phyloP scores from a whole-genome alignment of 2,888 invertebrate species.

The Nezara viridula region DNA sequence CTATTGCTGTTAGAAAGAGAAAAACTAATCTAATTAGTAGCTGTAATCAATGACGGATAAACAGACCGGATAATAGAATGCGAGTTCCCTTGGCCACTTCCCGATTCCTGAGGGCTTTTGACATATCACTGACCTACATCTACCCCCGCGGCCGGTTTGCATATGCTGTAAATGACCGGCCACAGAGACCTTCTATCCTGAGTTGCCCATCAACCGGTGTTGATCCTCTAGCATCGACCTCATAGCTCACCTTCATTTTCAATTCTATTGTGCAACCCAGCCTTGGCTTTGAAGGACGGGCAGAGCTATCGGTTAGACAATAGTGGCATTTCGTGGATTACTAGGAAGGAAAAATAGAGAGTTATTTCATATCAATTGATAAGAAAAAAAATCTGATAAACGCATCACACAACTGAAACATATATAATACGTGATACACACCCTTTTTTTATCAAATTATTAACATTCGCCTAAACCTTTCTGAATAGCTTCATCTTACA shows the following conservation, averaged over 20 bases:
- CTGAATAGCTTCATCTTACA: too few species aligned
- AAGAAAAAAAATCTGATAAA: too few species aligned
- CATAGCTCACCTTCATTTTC: neutral
- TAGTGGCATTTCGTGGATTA: neutral
- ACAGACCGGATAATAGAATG: too few species aligned
- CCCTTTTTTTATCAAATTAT: too few species aligned
- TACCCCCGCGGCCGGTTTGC: neutral
- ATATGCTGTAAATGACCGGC: neutral
- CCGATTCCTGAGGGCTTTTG: neutral
- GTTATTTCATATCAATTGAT: too few species aligned
- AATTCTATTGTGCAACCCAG: neutral
- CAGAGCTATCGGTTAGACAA: neutral
- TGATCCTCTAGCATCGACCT: neutral
- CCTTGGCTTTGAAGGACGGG: neutral
- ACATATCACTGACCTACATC: slow-evolving; percentile 10
- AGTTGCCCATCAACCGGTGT: neutral
- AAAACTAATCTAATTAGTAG: neutral
- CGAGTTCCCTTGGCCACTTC: neutral
- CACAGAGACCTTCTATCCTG: neutral
- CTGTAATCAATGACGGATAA: neutral
- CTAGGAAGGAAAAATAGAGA: neutral
- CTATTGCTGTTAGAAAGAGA: neutral
- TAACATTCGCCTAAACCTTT: too few species aligned
- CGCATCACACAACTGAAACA: too few species aligned
- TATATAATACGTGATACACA: too few species aligned